phyloP scores from a whole-genome alignment of 92 coral and sea anemone genomes.

The Chrysogorgia sp. region DNA sequence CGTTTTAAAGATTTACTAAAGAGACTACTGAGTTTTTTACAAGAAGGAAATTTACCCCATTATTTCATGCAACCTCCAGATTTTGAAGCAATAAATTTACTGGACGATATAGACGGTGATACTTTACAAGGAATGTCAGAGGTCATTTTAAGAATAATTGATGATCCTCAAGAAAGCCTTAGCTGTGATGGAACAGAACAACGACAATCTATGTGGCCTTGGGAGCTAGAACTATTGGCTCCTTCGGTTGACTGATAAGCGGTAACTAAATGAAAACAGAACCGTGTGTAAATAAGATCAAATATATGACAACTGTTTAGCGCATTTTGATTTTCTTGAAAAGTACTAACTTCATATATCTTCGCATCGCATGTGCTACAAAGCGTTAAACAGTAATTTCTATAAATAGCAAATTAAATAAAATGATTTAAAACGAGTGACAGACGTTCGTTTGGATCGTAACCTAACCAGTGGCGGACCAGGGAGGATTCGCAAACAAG shows the following conservation, averaged over 20 bases:
- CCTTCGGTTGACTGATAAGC: background rate
- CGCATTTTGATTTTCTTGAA: too few relatives aligned
- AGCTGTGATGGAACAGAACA: conserved; percentile 79
- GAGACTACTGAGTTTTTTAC: conserved; percentile 65
- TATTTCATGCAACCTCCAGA: conserved; percentile 99
- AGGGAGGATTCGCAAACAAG: too few relatives aligned
- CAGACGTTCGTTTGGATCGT: too few relatives aligned
- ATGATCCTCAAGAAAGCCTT: conserved; percentile 71
- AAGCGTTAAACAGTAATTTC: too few relatives aligned
- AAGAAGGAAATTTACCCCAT: conserved; percentile 78
- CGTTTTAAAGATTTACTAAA: conserved; percentile 80
- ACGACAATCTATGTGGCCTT: conserved; percentile 93
- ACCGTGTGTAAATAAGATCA: too few relatives aligned
- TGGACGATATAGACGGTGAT: conserved; percentile 85
- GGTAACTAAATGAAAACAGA: background rate
- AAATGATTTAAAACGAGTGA: too few relatives aligned
- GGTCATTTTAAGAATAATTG: conserved; percentile 75
- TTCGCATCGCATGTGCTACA: too few relatives aligned
- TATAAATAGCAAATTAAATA: too few relatives aligned
- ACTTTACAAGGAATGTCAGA: conserved; percentile 92
- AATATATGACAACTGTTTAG: too few relatives aligned
- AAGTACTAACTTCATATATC: too few relatives aligned
- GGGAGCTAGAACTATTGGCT: conserved; percentile 83
- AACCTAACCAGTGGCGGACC: too few relatives aligned
- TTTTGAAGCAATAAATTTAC: conserved; percentile 83